Base-by-base conservation (phyloP, 2,113 vertebrate genomes). In the Collichthys lucidus region DNA sequence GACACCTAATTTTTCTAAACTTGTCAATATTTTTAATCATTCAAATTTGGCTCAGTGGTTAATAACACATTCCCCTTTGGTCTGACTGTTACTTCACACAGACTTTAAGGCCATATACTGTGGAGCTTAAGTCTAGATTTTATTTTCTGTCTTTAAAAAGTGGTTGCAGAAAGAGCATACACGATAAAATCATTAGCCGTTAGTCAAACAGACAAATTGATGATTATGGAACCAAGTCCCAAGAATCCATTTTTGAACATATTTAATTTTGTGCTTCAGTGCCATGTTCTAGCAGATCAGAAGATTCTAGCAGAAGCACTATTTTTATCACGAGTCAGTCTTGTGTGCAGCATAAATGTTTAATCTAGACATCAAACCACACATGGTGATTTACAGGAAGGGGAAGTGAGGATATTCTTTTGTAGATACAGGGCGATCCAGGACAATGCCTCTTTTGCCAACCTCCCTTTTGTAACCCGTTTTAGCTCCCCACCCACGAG, bases 371-470 rank as follows among this genome's bases (percentile, higher is more conserved):
- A 46, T 40, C 44, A 52, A 60, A 66, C 19, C 59, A 64, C 60
- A 57, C 26, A 26, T 26, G 40, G 17, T 10, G 65, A 46, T 71
- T 66, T 62, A 83, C 74, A 77, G 62, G 59, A 73, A 20, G 17
- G n/a, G 22, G 24, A 55, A 50, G 9, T 15, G 31, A 47, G 17
- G 52, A 56, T 55, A 47, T 5, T 68, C 50, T 70, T 66, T 72
- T 82, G 63, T 49, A 68, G 63, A 65, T 60, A 47, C 47, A 22
- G 65, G 20, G 55, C 77, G 77, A 65, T 78, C 64, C 4, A 3
- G 17, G 49, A 26, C 40, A 65, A 74, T 40, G 65, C 79, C 77
- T 88, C 50, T 71, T 90, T 85, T 85, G 42, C 67, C 67, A 2
- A 14, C 67, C 53, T 40, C 35, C 35, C 55, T 44, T 69, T 75